phyloP scores from a whole-genome alignment of 2,797 vertebrate genomes.

The Tachyglossus aculeatus region DNA sequence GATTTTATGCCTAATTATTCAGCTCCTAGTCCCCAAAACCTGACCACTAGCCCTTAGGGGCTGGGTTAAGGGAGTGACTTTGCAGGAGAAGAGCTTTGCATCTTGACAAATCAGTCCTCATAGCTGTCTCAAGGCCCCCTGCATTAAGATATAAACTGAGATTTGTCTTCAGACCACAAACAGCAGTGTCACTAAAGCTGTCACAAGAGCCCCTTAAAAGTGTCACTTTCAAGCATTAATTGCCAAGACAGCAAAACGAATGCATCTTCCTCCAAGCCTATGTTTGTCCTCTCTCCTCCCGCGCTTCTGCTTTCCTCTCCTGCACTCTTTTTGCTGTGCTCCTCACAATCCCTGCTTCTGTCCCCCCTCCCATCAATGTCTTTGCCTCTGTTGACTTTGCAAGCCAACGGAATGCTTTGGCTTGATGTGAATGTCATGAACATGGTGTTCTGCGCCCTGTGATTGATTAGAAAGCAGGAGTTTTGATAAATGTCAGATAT shows the following conservation, averaged over 20 bases:
- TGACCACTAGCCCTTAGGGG: no score
- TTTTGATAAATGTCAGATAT: constrained; percentile 24
- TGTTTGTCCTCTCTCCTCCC: neutral
- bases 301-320: neutral
- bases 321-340: neutral
- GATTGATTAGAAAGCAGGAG: constrained; percentile 23
- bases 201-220: constrained; percentile 68
- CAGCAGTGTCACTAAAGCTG: constrained; percentile 42
- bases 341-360: neutral
- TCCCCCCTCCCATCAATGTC: neutral
- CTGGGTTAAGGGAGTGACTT: neutral
- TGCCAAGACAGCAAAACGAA: constrained; percentile 59
- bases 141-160: constrained; percentile 60
- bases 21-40: no score
- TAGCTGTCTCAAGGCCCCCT: constrained; percentile 1
- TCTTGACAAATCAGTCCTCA: neutral
- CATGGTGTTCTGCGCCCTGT: neutral
- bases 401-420: neutral
- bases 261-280: constrained; percentile 17
- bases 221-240: constrained; percentile 72
- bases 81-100: neutral
- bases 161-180: constrained; percentile 63
- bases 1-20: no score
- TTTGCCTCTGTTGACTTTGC: neutral
- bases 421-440: constrained; percentile 18